phyloP scores from a whole-genome alignment of 2,888 invertebrate species.

The Thecophora atra region DNA sequence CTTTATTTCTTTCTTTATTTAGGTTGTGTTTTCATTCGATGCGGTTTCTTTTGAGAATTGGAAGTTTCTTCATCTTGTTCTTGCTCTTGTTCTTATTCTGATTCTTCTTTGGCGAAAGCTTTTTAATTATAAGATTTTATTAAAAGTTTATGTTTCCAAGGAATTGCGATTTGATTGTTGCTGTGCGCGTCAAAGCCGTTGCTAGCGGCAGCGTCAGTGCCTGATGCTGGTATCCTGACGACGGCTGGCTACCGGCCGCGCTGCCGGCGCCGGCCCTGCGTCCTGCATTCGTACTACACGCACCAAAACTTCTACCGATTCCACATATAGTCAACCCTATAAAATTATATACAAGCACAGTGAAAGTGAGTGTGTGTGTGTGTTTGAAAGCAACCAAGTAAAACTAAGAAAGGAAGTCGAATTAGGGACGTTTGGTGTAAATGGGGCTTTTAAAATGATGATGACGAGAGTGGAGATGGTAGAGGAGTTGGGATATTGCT shows the following conservation, averaged over 20 bases:
- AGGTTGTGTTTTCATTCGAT: background rate
- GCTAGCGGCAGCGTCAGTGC: slow-evolving; percentile 63
- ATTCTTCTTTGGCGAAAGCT: background rate
- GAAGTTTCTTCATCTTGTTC: background rate
- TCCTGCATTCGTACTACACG: slow-evolving; percentile 62
- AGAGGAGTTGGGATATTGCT: background rate
- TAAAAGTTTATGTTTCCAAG: slow-evolving; percentile 66
- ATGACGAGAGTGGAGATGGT: background rate
- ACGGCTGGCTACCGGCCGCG: slow-evolving; percentile 54
- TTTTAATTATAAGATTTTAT: slow-evolving; percentile 41
- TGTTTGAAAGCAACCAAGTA: slow-evolving; percentile 16
- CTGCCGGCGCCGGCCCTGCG: slow-evolving; percentile 56
- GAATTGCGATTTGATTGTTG: slow-evolving; percentile 66
- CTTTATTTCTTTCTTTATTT: slow-evolving; percentile 14
- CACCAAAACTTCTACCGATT: slow-evolving; percentile 66
- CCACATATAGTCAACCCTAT: slow-evolving; percentile 66
- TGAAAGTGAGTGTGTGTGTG: slow-evolving; percentile 33
- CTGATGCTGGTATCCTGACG: slow-evolving; percentile 62
- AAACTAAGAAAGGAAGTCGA: background rate
- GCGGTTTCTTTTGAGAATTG: background rate
- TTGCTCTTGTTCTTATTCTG: background rate
- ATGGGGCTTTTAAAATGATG: background rate
- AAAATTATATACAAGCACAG: slow-evolving; percentile 55
- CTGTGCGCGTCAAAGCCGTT: slow-evolving; percentile 64
- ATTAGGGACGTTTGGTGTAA: background rate